Evolutionary conservation across 2,113 vertebrate species (phyloP), one percentile per base, ranked within the genome.

Genomic region (Sceloporus undulatus): DNA sequence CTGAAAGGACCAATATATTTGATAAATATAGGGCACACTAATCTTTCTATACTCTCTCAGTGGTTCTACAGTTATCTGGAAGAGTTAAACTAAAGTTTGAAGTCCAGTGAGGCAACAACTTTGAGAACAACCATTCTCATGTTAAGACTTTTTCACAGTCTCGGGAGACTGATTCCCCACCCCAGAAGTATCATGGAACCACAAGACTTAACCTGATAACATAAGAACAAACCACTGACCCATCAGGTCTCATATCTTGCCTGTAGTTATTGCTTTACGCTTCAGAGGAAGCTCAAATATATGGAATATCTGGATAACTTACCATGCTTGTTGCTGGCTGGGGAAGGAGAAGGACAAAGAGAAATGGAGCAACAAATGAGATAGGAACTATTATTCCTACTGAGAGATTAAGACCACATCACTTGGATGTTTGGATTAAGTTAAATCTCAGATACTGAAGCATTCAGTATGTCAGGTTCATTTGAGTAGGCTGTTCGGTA

Each of bases 351-450:
- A 2, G 78, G 11, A 56, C 18, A 54, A 66, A 77, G 66, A 77
- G 81, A 82, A 34, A 89, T 13, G 27, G 10, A 90, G 92, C 91
- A 92, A 29, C 84, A 38, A 25, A 80, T 68, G 38, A 74, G 85
- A 84, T 0, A 1, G 19, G 21, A 88, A 88, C 86, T 86, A 84
- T 75, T 78, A 25, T 90, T 48, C 87, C 34, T 81, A 80, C 54
- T 16, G 19, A 19, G 48, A 59, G n/a, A 82, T 23, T 56, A 76
- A 29, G 16, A 65, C n/a, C 38, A 19, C 27, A 38, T 59, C 9
- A 38, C 4, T 5, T 76, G 2, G 9, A 13, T 85, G 56, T 62
- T n/a, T 2, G 56, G 40, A 29, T 76, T 7, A 1, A 3, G 14
- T 11, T 76, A 40, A 62, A 76, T 25, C 21, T 71, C 4, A 2